Base-by-base conservation (phyloP, 2,113 vertebrate genomes). In the Podarcis muralis region DNA sequence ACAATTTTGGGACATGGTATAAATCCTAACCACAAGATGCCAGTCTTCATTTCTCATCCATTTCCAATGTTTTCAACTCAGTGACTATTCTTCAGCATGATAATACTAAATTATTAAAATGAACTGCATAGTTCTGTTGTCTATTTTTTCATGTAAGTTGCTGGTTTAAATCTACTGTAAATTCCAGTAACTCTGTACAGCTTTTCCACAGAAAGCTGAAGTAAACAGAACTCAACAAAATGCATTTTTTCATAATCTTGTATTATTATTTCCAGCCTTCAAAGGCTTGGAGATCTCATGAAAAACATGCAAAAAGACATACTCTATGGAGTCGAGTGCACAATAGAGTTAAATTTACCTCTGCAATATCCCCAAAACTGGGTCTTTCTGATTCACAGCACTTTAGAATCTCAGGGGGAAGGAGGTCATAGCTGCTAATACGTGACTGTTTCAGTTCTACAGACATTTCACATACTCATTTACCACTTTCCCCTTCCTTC, bases 11-110 rank as follows among this genome's bases (percentile, higher is more conserved):
- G 65, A 69, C 37, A 69, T 83, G 81, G 81, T 83, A 69, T 65
- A 83, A 83, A 83, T 69, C 81, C 62, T 43, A 69, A 83, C 81
- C 5, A 83, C 65, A 69, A 83, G 25, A 37, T 69, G 81, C 37
- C 81, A 69, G 65, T 83, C 37, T n/a, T 43, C 8, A 23, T 40
- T 66, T 69, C 27, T 18, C n/a, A 66, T 12, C 22, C 25, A 66
- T 69, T 83, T 30, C 65, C n/a, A 37, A 69, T 27, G 40, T 69
- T 83, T 83, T 3, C 65, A 69, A 27, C 2, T 48, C 12, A 83
- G 65, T 8, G 25, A 69, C 81, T 23, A 69, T 43, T 69, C 48
- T 69, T 69, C 25, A 43, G 20, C 3, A 68, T 43, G 62, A 69
- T 69, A 68, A 35, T 43, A 37, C 81, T 83, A 30, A 37, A 69